phyloP scores from a whole-genome alignment of 2,113 vertebrate species.

The Engystomops pustulosus region DNA sequence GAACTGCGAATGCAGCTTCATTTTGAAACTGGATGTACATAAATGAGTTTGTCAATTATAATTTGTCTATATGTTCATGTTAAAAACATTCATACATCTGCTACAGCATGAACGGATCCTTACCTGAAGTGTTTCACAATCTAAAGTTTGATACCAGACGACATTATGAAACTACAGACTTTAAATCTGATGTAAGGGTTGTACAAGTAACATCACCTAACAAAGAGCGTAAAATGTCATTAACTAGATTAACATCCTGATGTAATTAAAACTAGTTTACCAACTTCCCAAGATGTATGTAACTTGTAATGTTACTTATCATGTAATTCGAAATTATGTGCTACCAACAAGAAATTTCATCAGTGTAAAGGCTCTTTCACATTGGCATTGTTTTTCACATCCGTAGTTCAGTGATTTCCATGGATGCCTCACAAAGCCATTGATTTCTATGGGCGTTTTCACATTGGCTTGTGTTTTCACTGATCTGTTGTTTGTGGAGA shows the following conservation, averaged over 20 bases:
- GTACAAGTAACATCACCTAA: conserved; percentile 12
- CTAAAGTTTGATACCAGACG: background rate
- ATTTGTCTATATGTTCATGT: too few relatives aligned
- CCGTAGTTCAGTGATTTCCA: too few relatives aligned
- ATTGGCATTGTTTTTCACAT: too few relatives aligned
- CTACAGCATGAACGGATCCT: background rate
- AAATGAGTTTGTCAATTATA: too few relatives aligned
- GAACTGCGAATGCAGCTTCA: too few relatives aligned
- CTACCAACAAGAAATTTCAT: conserved; percentile 32
- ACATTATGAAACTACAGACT: background rate
- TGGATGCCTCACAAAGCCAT: too few relatives aligned
- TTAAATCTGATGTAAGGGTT: background rate
- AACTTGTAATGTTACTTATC: conserved; percentile 24
- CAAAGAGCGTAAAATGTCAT: conserved; percentile 19
- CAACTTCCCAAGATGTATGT: conserved; percentile 13
- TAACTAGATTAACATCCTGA: conserved; percentile 24
- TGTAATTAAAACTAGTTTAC: conserved; percentile 33
- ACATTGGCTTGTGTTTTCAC: too few relatives aligned
- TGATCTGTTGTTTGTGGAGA: too few relatives aligned
- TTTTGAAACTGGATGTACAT: too few relatives aligned
- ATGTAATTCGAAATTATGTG: conserved; percentile 43
- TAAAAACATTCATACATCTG: background rate
- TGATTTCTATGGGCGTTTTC: too few relatives aligned
- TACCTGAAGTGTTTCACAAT: background rate
- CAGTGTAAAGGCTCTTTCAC: too few relatives aligned